Conservation (phyloP, 2,888 invertebrate species). For the Frankliniella fusca region DNA sequence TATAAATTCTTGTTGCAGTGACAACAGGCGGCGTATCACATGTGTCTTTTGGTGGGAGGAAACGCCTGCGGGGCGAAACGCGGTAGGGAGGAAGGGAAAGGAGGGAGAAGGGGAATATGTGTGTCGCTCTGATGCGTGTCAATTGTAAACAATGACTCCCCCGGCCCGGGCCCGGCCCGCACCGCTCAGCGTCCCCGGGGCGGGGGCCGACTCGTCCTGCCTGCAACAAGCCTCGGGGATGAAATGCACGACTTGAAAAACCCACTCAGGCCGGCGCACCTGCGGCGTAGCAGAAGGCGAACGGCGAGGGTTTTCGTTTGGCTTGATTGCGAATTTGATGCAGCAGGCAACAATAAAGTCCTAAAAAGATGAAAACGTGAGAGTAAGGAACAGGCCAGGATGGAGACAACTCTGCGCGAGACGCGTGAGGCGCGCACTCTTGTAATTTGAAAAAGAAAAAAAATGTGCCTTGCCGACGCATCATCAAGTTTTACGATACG, state of each 20-base stretch:
- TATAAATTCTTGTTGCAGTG: slow-evolving; percentile 25
- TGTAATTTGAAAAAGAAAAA: neutral
- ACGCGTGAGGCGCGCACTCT: neutral
- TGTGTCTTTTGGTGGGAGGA: slow-evolving; percentile 4
- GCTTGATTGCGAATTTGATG: no score
- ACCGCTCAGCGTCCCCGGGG: neutral
- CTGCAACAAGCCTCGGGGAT: no score
- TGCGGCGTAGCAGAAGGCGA: no score
- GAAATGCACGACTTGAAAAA: no score
- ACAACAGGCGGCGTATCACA: slow-evolving; percentile 22
- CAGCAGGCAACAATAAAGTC: no score
- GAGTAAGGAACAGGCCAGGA: no score
- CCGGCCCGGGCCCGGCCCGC: neutral
- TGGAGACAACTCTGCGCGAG: no score
- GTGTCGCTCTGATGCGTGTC: slow-evolving; percentile 18
- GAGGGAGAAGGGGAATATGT: neutral
- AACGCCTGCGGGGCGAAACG: neutral
- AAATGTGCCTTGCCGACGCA: neutral
- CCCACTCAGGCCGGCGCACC: no score
- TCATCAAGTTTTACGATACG: slow-evolving; percentile 20
- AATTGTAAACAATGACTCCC: slow-evolving; percentile 22
- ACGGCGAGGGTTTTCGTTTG: no score
- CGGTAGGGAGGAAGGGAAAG: neutral
- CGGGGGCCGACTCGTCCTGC: no score
- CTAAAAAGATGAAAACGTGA: no score